Base-by-base conservation (phyloP, 2,113 vertebrate species). In the Actenoides lindsayi region DNA sequence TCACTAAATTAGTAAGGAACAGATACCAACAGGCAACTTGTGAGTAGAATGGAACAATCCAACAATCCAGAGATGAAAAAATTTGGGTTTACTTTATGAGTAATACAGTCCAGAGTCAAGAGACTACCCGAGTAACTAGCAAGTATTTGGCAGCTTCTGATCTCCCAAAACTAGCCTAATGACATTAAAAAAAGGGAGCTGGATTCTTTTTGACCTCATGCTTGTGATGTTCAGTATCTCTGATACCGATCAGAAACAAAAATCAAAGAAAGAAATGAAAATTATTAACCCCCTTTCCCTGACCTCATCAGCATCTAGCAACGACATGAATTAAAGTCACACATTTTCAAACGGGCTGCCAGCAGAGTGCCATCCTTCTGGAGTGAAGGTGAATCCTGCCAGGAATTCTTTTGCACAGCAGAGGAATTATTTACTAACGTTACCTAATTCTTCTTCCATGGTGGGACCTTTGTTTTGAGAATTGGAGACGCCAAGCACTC, bases 401-500 rank as follows among this genome's bases (percentile, higher is more conserved):
- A 54, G n/a, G 4, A 73, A 71, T 13, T 65, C 28, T n/a, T 87
- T 53, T 48, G 56, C 16, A 39, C 4, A 44, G 18, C 11, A 74
- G 33, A n/a, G 54, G 11, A 67, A 73, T 46, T 54, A 48, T 75
- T 84, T 71, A 77, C 20, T 90, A 44, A 77, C 20, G 68, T 93
- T 99, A 99, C 99, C 99, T 97, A 99, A 93, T 97, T 99, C 99
- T 97, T 99, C 99, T 96, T 99, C 99, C 99, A 99, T 99, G 81
- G 99, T 99, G 88, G 98, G 98, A 31, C 98, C 98, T 93, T 92
- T 90, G 35, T 96, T 98, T n/a, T 99, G 98, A 87, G 96, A 98
- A 48, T 88, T 97, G 82, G 98, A 99, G 92, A 99, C 97, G 17
- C 99, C 99, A 54, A 99, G 95, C 13, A 99, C 99, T 98, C 99